Conservation (phyloP, 2,888 invertebrate species). For the Adela reaumurella region DNA sequence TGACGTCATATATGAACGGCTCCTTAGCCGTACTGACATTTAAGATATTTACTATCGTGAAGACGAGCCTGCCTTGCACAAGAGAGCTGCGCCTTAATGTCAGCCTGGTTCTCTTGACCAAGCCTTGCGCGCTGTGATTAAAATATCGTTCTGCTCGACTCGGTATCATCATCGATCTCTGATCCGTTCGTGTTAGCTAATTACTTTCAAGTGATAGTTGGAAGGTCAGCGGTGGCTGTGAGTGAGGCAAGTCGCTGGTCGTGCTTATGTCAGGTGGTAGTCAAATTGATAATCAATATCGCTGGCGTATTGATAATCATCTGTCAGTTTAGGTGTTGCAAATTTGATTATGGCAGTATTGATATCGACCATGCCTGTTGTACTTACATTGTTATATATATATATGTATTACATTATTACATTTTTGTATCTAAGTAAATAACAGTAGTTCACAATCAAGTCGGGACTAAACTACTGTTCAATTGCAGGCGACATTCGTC, state of each 20-base stretch:
- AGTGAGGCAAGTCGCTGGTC: too few relatives aligned
- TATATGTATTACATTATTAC: too few relatives aligned
- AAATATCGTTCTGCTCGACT: neutral
- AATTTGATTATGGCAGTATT: too few relatives aligned
- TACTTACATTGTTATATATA: too few relatives aligned
- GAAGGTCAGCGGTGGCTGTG: neutral
- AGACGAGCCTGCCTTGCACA: neutral
- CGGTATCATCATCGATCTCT: neutral
- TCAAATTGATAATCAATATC: slow-evolving; percentile 1
- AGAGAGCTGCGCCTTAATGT: neutral
- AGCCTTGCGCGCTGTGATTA: neutral
- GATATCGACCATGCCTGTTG: too few relatives aligned
- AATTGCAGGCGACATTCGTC: too few relatives aligned
- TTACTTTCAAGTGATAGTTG: neutral
- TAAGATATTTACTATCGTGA: neutral
- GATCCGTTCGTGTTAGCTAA: neutral
- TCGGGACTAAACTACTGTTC: too few relatives aligned
- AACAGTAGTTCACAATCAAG: too few relatives aligned
- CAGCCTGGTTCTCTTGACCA: neutral
- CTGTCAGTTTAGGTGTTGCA: neutral
- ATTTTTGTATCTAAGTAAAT: too few relatives aligned
- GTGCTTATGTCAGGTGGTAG: too few relatives aligned
- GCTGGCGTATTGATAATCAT: neutral
- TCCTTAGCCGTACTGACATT: neutral
- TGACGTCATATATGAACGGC: neutral